Evolutionary conservation across 2,113 vertebrate genomes (phyloP), one percentile per base, ranked within the genome.

Genomic region (Platanista minor): DNA sequence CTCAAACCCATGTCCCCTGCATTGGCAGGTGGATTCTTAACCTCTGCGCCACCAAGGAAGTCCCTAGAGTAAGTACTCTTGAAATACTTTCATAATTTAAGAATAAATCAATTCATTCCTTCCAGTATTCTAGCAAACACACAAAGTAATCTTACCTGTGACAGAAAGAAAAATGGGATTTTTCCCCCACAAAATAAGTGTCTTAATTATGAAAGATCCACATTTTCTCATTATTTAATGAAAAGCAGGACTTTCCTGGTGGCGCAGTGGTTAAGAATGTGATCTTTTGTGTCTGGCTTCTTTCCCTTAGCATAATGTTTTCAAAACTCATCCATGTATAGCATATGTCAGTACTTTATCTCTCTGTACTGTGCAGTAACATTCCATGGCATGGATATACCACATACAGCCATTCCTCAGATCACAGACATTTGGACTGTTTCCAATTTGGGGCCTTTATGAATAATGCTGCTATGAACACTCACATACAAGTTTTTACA

Each of bases 71-170:
- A 80, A 52, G 49, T 64, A 43, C 29, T 81, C 82, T n/a, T 64
- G 33, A 97, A 93, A 46, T 64, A 36, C n/a, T 77, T 80, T 82
- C 66, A 39, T 64, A 72, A 93, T 39, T 49, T 81, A 86, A 92
- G n/a, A 67, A 67, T 61, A 72, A 27, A 82, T 21, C 43, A 82
- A 75, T 46, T 95, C 61, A 91, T 84, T 94, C 31, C 61, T 84
- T 67, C 20, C 49, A 92, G 29, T 62, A 86, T 67, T 96, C 46
- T 18, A 89, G 29, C 57, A 96, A 96, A 83, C 78, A 89, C 23
- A 8, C 31, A 90, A 93, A 91, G 81, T 23, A 39, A 91, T 64
- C 75, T 57, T 75, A 77, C 86, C 61, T 87, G 6, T 64, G 33
- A 77, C 36, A 64, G 69, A 94, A 18, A 36, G 25, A 64, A 91